Conservation (phyloP, 2,113 vertebrate genomes). For the Hippocampus mohnikei region DNA sequence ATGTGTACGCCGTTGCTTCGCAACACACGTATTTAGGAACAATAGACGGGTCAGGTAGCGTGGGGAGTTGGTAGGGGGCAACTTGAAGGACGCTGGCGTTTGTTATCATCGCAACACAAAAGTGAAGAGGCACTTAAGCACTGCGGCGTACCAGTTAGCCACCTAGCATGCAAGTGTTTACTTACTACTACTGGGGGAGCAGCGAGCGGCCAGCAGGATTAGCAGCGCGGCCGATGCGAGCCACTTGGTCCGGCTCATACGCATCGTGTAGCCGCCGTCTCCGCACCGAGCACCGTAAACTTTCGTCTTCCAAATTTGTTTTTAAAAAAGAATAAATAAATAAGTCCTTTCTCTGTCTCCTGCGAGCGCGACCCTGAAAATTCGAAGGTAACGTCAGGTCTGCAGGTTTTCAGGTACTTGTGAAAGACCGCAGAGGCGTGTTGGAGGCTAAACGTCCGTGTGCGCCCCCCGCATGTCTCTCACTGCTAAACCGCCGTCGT, state of each 20-base stretch:
- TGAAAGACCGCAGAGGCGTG: slow-evolving; percentile 26
- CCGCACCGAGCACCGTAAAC: slow-evolving; percentile 51
- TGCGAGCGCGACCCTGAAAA: not conserved
- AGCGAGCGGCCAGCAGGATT: slow-evolving; percentile 57
- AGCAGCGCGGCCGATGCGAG: slow-evolving; percentile 58
- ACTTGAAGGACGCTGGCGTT: not conserved
- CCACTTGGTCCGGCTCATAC: slow-evolving; percentile 50
- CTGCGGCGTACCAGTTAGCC: slow-evolving; percentile 39
- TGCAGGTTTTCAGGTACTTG: slow-evolving; percentile 62
- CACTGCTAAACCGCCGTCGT: slow-evolving; percentile 1
- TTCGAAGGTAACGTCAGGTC: slow-evolving; percentile 19
- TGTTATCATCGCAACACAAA: slow-evolving; percentile 12
- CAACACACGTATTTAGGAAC: not conserved
- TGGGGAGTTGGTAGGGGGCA: not conserved
- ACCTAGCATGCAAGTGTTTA: slow-evolving; percentile 58
- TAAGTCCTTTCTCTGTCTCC: not conserved
- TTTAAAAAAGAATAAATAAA: not conserved
- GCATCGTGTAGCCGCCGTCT: slow-evolving; percentile 62
- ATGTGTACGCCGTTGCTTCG: slow-evolving; percentile 5
- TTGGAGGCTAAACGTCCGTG: slow-evolving; percentile 12
- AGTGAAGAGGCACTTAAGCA: slow-evolving; percentile 34
- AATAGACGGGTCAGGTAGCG: not conserved
- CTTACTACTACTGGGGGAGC: slow-evolving; percentile 72
- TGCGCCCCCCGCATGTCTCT: slow-evolving; percentile 12
- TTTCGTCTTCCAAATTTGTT: too few species aligned